Base-by-base conservation (phyloP, 2,888 invertebrate genomes). In the Polyommatus icarus region DNA sequence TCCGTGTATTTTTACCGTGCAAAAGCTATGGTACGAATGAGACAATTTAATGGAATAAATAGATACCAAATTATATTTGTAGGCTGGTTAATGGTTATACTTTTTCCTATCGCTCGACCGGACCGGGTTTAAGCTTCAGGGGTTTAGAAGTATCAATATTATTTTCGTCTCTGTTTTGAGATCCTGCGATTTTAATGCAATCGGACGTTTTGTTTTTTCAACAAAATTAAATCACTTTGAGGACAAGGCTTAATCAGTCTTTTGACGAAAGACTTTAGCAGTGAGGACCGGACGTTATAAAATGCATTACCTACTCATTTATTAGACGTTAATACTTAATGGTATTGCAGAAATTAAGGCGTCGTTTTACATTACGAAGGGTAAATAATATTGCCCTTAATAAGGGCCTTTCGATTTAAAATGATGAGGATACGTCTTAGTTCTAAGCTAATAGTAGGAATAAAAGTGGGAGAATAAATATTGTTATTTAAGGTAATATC, bases 271-370 rank as follows among this genome's bases (percentile, higher is more conserved):
- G 12, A 24, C 24, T 24, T 24, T 20, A 24, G 24, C 10, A 24
- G 24, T 12, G 24, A 61, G 61, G 20, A 72, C 72, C 72, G 72
- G 72, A 72, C 61, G 61, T 61, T 24, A 61, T 61, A 10, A 61
- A 24, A n/a, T n/a, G 36, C 36, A 71, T n/a, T 18, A 36, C 8
- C 10, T 71, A 15, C n/a, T 72, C 36, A 40, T n/a, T 72, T 40
- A 72, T 3, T n/a, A 72, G 40, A 18, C 36, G 36, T 40, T 72
- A 40, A n/a, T n/a, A n/a, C n/a, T n/a, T n/a, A n/a, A 72, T 36
- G 36, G n/a, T 10, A 40, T 72, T 72, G 20, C 12, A 40, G 40
- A 12, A 12, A 72, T 73, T 24, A 73, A 46, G 7, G 1, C 20
- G 24, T 46, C 12, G 24, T 40, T 73, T 46, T 73, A 61, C 6